These are phyloP conservation scores for Squalus acanthias DNA, from an alignment of 2,797 vertebrate species.

Conservation along the genomic window DNA sequence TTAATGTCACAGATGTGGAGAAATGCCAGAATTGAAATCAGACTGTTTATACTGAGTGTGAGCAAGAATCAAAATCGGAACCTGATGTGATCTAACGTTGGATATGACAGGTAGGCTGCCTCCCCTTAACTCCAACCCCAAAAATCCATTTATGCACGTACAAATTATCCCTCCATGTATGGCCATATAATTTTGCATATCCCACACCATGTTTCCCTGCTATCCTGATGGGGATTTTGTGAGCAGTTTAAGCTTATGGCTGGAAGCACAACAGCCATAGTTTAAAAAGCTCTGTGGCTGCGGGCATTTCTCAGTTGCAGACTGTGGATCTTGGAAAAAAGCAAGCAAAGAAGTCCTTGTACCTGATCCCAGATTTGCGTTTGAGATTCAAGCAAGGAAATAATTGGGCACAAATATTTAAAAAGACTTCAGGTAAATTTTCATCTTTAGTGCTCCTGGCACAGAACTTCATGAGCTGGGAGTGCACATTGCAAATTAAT, in stretches of 20 bases:
- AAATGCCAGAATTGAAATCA: slow-evolving; percentile 15
- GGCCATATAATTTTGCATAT: not conserved
- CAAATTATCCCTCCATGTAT: not conserved
- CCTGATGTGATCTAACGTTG: not conserved
- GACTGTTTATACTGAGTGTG: not conserved
- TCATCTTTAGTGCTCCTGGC: not conserved
- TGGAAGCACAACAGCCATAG: not conserved
- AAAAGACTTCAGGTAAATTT: not conserved
- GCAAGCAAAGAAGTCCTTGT: not conserved
- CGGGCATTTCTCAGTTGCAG: not conserved
- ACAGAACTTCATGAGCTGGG: not conserved
- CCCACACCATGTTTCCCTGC: not conserved
- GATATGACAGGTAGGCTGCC: not conserved
- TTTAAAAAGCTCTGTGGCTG: not conserved
- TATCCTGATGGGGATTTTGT: not conserved
- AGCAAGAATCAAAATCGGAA: slow-evolving; percentile 10
- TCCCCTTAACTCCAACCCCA: not conserved
- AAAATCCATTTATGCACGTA: not conserved
- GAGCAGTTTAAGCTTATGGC: not conserved
- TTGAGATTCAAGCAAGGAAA: not conserved
- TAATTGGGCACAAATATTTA: not conserved
- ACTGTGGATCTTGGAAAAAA: not conserved
- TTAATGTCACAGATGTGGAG: slow-evolving; percentile 32
- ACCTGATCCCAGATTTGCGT: not conserved
- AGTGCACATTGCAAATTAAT: not conserved